Conservation (phyloP, 1,140 invertebrate genomes). For the Euglossa dilemma region DNA sequence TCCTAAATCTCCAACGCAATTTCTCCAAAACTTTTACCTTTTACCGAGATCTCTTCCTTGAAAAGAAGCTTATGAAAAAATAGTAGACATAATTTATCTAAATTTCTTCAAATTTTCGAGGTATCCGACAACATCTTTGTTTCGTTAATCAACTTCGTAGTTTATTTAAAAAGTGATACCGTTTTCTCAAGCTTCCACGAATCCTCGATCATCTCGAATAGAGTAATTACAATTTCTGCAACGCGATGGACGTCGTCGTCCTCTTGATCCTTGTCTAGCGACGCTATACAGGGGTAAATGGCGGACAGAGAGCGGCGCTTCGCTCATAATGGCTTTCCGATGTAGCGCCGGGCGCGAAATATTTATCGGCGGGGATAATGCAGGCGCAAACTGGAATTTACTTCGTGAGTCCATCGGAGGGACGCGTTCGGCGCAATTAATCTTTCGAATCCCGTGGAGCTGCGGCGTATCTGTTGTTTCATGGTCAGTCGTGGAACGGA, state of each 20-base stretch:
- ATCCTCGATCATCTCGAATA: too few species aligned
- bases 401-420: slow-evolving; percentile 17
- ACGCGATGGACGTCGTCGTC: background rate
- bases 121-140: too few species aligned
- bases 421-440: background rate
- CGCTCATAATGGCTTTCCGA: slow-evolving; percentile 78
- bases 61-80: too few species aligned
- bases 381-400: slow-evolving; percentile 68
- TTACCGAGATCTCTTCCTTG: too few species aligned
- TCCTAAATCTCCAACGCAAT: too few species aligned
- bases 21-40: too few species aligned
- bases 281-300: slow-evolving; percentile 37
- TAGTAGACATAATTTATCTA: too few species aligned
- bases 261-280: slow-evolving; percentile 45
- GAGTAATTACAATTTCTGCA: too few species aligned
- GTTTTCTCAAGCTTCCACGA: too few species aligned
- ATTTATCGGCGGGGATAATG: slow-evolving; percentile 70
- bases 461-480: background rate
- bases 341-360: slow-evolving; percentile 69
- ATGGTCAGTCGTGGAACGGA: background rate
- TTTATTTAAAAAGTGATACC: too few species aligned
- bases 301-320: slow-evolving; percentile 42
- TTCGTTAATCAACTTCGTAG: too few species aligned
- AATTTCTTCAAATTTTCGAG: too few species aligned
- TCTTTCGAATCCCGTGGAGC: background rate